Evolutionary conservation across 2,113 vertebrate genomes (phyloP), one percentile per base, ranked within the genome.

Genomic region (Calyptomena viridis): DNA sequence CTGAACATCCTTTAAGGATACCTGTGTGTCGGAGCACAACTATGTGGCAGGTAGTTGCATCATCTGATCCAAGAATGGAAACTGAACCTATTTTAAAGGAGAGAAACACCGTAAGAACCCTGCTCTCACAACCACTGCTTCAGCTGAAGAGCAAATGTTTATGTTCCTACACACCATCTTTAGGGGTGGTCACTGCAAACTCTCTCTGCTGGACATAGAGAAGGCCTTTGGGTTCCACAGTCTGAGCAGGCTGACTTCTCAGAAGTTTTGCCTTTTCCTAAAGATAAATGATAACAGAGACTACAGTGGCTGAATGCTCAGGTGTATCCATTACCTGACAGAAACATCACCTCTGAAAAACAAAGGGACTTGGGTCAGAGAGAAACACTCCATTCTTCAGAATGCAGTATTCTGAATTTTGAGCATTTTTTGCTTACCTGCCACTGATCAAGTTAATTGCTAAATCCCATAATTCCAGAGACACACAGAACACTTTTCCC

Each of bases 31-130:
- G 98, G 76, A 99, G 98, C 74, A 99, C 98, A 77, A 99, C 98
- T 92, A 99, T 97, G 97, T 99, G 99, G 96, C 99, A 99, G 76
- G 99, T 99, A 35, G 99, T 99, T 73, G 99, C 99, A 96, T 99
- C 99, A 40, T 98, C 99, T 62, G 99, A 99, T 78, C 99, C 99
- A 75, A 99, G 98, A 93, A 99, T 95, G 62, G 99, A 99, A 93
- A 99, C 97, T 58, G 98, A 98, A 85, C 98, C 99, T 99, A 97
- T 90, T 93, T 91, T 35, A 92, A 94, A 96, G 92, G 39, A 97
- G 46, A 95, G 88, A 95, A 96, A 95, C 14, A 44, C 15, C 12
- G 19, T 97, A 86, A 97, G 91, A 84, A 58, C 67, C 84, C 35
- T 2, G 3, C 19, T 49, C 30, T 47, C 23, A 46, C n/a, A 52